A percentile compares a stretch with the other conserved stretches of the same genome.
Evolutionary conservation across 1,140 invertebrate genomes (phyloP).

Genomic region (Meteorus sp.): DNA sequence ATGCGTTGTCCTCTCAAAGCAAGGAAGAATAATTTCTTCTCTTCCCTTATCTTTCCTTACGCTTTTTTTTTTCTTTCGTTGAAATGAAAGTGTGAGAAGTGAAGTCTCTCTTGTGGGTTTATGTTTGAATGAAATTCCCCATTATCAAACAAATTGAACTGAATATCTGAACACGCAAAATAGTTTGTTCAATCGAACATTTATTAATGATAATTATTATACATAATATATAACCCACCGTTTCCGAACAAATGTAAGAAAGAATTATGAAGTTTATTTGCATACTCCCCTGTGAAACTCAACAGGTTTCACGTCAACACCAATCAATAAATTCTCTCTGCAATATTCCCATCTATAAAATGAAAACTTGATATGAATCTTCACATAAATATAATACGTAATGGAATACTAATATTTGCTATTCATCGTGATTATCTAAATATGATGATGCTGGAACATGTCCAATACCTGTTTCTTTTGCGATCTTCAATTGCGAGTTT

Average conservation of each 20-base stretch:
- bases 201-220: too few species aligned
- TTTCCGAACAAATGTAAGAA: slow-evolving; percentile 20
- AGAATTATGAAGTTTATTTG: slow-evolving; percentile 1
- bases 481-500: slow-evolving; percentile 45
- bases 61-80: slow-evolving; percentile 34
- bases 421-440: too few species aligned
- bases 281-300: slow-evolving; percentile 18
- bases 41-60: slow-evolving; percentile 32
- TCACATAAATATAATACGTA: too few species aligned
- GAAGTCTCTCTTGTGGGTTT: too few species aligned
- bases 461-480: slow-evolving; percentile 43
- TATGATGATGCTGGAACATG: not conserved
- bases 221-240: too few species aligned
- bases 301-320: slow-evolving; percentile 13
- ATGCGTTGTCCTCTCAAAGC: too few species aligned
- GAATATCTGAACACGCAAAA: too few species aligned
- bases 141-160: too few species aligned
- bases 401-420: too few species aligned
- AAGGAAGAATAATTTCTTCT: not conserved
- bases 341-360: slow-evolving; percentile 23
- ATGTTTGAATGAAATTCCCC: too few species aligned
- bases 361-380: not conserved
- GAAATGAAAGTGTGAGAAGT: slow-evolving; percentile 52
- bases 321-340: slow-evolving; percentile 15
- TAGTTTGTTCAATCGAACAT: too few species aligned